Evolutionary conservation across 2,797 vertebrate genomes (phyloP), one percentile per base, ranked within the genome.

Genomic region (Myotis daubentonii): DNA sequence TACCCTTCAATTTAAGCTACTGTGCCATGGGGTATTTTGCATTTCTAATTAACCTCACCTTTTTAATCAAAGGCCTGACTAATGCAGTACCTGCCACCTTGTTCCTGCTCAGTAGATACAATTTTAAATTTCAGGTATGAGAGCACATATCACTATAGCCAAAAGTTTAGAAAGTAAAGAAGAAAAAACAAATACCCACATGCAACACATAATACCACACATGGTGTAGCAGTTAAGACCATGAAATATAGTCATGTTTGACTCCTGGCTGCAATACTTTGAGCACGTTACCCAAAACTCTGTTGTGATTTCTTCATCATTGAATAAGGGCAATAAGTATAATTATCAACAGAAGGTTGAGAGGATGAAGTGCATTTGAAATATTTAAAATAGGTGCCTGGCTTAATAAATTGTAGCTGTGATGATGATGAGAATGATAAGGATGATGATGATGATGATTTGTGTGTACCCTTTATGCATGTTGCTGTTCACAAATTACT

Each of bases 51-150:
- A 91, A 76, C 57, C 16, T 89, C 47, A 79, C 70, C 83, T 94
- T 89, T 44, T 10, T 66, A 66, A 70, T 96, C 82, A 88, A 85
- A 66, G 72, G 36, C 55, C 55, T 89, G 88, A 82, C 51, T 76
- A 55, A 65, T 28, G 38, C 38, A 66, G 20, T 55, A 47, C 36
- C 68, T 87, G 81, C 62, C 78, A 66, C 79, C 9, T n/a, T 89
- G 53, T 86, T 41, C 87, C 84, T 51, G 25, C 81, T 85, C 44
- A 51, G 20, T 84, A 72, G 66, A 55, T 85, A 71, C 2, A 71
- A 41, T 75, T 60, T 92, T 85, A n/a, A 47, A 57, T 76, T 68
- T 62, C 57, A 83, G 10, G 76, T 81, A 57, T 30, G 36, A 74
- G 10, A 82, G 23, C 44, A 57, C 55, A 17, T 78, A 65, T 30